Conservation (phyloP, 2,888 invertebrate species). For the Agrochola circellaris region DNA sequence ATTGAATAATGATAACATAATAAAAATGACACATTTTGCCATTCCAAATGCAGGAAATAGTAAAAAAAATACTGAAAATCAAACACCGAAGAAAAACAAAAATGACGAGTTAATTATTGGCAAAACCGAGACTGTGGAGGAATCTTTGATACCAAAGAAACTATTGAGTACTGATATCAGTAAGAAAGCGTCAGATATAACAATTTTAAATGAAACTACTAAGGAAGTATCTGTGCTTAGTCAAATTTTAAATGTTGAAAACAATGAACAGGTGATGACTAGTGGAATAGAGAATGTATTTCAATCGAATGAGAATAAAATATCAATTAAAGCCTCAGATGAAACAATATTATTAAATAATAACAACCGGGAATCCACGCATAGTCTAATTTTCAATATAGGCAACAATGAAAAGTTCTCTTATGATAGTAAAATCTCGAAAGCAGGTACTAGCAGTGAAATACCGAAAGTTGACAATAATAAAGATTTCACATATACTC, state of each 20-base stretch:
- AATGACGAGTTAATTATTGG: background rate
- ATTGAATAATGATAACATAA: background rate
- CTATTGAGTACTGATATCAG: constrained; percentile 1
- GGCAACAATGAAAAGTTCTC: background rate
- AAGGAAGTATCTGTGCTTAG: constrained; percentile 7
- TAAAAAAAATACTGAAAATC: background rate
- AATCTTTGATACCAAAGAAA: constrained; percentile 9
- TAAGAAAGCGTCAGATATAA: constrained; percentile 2
- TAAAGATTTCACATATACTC: background rate
- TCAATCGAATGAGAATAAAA: background rate
- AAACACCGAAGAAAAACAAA: constrained; percentile 1
- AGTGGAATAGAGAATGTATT: background rate
- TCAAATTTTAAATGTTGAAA: constrained; percentile 7
- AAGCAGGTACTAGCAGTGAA: constrained; percentile 19
- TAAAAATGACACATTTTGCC: constrained; percentile 2
- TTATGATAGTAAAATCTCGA: background rate
- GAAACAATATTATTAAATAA: background rate
- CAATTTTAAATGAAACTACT: constrained; percentile 23
- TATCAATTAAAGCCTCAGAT: background rate
- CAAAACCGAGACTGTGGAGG: background rate
- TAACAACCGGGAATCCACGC: background rate
- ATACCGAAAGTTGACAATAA: constrained; percentile 3
- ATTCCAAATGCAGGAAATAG: constrained; percentile 5
- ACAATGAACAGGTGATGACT: background rate
- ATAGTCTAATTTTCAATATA: background rate